phyloP scores from a whole-genome alignment of 2,888 invertebrate species.

The Habrosyne pyritoides region DNA sequence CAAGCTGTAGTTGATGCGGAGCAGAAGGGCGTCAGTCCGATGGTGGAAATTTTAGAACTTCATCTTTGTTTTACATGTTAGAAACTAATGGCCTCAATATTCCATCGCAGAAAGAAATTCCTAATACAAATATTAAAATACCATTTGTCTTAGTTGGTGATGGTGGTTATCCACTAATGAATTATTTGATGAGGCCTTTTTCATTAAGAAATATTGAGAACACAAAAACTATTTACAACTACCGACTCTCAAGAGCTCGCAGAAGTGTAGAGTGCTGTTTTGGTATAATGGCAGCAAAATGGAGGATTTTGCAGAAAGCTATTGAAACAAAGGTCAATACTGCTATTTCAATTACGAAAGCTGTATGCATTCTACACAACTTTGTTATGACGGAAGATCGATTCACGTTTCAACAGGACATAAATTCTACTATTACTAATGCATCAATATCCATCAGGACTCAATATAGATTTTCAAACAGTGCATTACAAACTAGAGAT shows the following conservation, averaged over 20 bases:
- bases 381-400: conserved; percentile 15
- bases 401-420: conserved; percentile 18
- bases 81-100: conserved; percentile 19
- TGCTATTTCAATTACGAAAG: conserved; percentile 18
- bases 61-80: conserved; percentile 14
- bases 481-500: conserved; percentile 18
- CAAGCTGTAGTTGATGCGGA: conserved; percentile 19
- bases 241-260: conserved; percentile 20
- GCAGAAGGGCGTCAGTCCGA: conserved; percentile 15
- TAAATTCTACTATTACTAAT: conserved; percentile 16
- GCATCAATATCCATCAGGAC: conserved; percentile 18
- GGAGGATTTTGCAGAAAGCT: conserved; percentile 19
- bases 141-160: conserved; percentile 21
- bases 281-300: conserved; percentile 24
- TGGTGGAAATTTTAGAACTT: conserved; percentile 12
- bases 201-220: conserved; percentile 17
- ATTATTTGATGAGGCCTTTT: no score
- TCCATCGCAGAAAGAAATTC: conserved; percentile 19
- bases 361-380: conserved; percentile 20
- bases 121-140: conserved; percentile 19
- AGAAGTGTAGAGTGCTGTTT: conserved; percentile 20
- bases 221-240: conserved; percentile 23
- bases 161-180: conserved; percentile 16
- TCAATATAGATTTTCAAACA: conserved; percentile 22
- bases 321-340: conserved; percentile 18